Conservation (phyloP, 2,888 invertebrate genomes). For the Drosophila multiciliata region DNA sequence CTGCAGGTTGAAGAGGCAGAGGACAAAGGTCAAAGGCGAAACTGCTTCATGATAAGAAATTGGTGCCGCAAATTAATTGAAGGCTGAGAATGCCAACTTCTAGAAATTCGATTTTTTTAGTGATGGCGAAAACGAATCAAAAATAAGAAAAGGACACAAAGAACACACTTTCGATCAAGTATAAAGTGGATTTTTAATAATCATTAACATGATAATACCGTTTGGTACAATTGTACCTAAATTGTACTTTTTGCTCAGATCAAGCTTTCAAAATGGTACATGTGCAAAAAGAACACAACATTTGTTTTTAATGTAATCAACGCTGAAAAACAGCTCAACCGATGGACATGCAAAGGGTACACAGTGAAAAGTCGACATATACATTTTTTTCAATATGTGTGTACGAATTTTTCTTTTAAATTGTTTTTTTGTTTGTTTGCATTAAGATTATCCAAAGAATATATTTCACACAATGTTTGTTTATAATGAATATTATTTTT, state of each 20-base stretch:
- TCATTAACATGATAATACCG: not conserved
- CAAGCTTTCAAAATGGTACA: constrained; percentile 1
- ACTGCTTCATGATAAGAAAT: not conserved
- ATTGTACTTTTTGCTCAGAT: not conserved
- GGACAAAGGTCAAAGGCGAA: not conserved
- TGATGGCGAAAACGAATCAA: not conserved
- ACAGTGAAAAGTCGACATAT: constrained; percentile 8
- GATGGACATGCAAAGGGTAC: constrained; percentile 4
- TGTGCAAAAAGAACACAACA: not conserved
- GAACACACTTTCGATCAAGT: not conserved
- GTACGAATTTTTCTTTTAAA: not conserved
- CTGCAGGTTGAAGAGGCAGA: not conserved
- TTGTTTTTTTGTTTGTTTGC: not conserved
- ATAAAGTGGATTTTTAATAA: not conserved
- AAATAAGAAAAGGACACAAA: not conserved
- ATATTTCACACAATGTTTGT: not conserved
- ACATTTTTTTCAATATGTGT: constrained; percentile 2
- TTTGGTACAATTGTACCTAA: constrained; percentile 4
- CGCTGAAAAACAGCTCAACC: constrained; percentile 7
- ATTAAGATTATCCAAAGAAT: not conserved
- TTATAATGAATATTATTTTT: not conserved
- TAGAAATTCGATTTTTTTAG: not conserved
- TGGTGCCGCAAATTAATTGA: not conserved
- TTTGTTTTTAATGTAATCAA: constrained; percentile 9
- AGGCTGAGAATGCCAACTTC: not conserved